Evolutionary conservation across 2,797 vertebrate species (phyloP), one percentile per base, ranked within the genome.

Genomic region (Rhinatrema bivittatum): DNA sequence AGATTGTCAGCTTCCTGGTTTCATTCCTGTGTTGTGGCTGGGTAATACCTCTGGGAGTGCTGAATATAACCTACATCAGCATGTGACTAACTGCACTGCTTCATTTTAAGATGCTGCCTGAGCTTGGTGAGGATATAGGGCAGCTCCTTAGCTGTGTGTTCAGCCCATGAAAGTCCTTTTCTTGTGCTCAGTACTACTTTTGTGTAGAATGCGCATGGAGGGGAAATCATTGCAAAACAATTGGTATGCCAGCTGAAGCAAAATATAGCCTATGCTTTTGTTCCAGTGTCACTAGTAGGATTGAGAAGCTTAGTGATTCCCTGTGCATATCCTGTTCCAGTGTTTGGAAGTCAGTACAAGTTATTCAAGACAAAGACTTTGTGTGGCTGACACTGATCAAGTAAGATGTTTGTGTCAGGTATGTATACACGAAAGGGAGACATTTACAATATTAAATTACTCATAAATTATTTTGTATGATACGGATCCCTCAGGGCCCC

Each of bases 401-500:
- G 39, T 57, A 42, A 53, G 53, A 42, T 46, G 48, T 61, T n/a
- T n/a, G n/a, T n/a, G n/a, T n/a, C n/a, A n/a, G n/a, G n/a, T n/a
- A 11, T 50, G 26, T 36, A 11, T 53, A 22, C 62, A 56, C 39
- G 62, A 53, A 65, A 62, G 45, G 28, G 30, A 65, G 54, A n/a
- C n/a, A 51, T 35, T 46, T 53, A 37, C 54, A 55, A 16, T 4
- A 37, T 60, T 48, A 50, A 30, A 50, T 53, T 47, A 19, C 15
- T 39, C 31, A 4, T 28, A 48, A 32, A 35, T 39, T 40, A 5
- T 50, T 70, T 65, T 67, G 13, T 50, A 48, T 52, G 50, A 37
- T 55, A 44, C 7, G 50, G 20, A 27, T 60, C 41, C n/a, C n/a
- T n/a, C n/a, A n/a, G n/a, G n/a, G n/a, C n/a, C n/a, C n/a, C n/a